Percentiles rank a stretch among this genome's conserved stretches.
Evolutionary conservation across 1,140 invertebrate species (phyloP).

Genomic region (Ceratina australensis): DNA sequence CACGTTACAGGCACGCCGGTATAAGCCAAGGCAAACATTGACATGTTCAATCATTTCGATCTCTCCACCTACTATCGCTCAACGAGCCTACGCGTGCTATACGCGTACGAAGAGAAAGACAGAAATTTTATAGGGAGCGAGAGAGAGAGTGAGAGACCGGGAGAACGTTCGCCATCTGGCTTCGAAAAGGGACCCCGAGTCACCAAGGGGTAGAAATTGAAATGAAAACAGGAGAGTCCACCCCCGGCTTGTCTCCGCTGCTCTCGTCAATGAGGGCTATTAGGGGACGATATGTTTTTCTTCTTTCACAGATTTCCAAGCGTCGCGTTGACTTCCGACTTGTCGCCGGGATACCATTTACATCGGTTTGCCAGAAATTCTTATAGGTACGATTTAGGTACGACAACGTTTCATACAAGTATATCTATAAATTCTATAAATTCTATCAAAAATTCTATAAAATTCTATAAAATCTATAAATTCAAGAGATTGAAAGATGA

Average conservation of each 20-base stretch:
- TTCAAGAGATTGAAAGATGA: no score
- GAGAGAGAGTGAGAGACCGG: not conserved
- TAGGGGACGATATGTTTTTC: conserved; percentile 79
- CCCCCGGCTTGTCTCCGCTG: conserved; percentile 62
- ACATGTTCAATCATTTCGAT: conserved; percentile 79
- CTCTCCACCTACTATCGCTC: conserved; percentile 61
- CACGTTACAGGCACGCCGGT: conserved; percentile 67
- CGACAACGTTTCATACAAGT: not conserved
- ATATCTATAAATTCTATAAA: not conserved
- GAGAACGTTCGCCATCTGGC: conserved; percentile 75
- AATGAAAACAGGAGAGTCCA: conserved; percentile 76
- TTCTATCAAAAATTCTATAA: no score
- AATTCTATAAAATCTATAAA: no score
- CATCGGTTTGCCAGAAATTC: not conserved
- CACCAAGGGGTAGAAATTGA: conserved; percentile 75
- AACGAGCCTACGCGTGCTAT: conserved; percentile 11
- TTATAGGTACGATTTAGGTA: not conserved
- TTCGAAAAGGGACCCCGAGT: conserved; percentile 47
- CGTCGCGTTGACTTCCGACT: conserved; percentile 53
- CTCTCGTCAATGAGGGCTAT: conserved; percentile 79
- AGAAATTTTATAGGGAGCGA: not conserved
- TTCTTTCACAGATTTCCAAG: conserved; percentile 72
- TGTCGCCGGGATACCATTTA: conserved; percentile 17
- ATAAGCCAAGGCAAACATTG: conserved; percentile 78
- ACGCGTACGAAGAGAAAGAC: conserved; percentile 24